Conservation (phyloP, 2,888 invertebrate genomes). For the Ganaspis brasiliensis region DNA sequence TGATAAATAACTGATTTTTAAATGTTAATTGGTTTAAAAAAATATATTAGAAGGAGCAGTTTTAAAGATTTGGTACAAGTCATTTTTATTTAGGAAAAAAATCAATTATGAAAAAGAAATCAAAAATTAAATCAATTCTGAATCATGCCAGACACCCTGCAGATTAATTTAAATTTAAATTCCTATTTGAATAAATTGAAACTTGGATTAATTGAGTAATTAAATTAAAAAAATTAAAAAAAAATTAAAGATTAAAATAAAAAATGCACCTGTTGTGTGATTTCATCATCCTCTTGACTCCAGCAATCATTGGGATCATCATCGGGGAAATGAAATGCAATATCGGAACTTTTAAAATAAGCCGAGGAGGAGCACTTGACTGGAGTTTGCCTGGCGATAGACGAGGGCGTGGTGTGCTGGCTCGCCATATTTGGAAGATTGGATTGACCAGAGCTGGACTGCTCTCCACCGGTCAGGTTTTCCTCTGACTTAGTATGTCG, state of each 20-base stretch:
- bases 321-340: slow-evolving; percentile 79
- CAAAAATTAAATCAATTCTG: too few species aligned
- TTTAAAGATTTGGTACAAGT: too few species aligned
- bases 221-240: too few species aligned
- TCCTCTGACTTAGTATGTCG: slow-evolving; percentile 97
- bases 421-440: slow-evolving; percentile 71
- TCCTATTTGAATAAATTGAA: too few species aligned
- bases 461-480: slow-evolving; percentile 85
- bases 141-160: too few species aligned
- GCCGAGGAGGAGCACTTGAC: slow-evolving; percentile 72
- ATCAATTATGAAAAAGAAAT: too few species aligned
- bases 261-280: slow-evolving; percentile 87
- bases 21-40: too few species aligned
- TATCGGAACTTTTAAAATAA: slow-evolving; percentile 71
- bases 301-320: slow-evolving; percentile 89
- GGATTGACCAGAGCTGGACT: slow-evolving; percentile 72
- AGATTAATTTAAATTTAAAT: too few species aligned
- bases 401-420: slow-evolving; percentile 63
- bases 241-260: background rate
- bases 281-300: slow-evolving; percentile 98
- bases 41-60: too few species aligned
- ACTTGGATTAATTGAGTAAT: too few species aligned
- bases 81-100: too few species aligned
- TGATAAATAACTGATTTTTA: too few species aligned
- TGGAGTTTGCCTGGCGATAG: slow-evolving; percentile 76